phyloP scores from a whole-genome alignment of 1,140 invertebrate genomes.

The Sogatella furcifera region DNA sequence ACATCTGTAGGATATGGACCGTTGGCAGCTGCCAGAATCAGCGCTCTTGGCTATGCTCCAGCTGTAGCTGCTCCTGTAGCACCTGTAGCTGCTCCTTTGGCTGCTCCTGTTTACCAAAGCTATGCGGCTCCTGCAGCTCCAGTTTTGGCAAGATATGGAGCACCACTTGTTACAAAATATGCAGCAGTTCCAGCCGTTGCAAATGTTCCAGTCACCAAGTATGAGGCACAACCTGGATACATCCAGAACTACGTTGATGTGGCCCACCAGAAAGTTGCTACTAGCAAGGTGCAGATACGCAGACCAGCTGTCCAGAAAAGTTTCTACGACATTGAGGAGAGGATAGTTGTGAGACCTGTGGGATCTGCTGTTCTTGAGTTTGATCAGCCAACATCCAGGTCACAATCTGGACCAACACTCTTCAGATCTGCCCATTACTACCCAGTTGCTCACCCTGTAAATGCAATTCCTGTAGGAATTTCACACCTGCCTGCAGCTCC shows the following conservation, averaged over 20 bases:
- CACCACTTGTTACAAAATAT: slow-evolving; percentile 15
- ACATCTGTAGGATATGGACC: slow-evolving; percentile 15
- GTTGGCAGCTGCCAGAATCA: slow-evolving; percentile 18
- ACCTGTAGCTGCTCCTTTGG: slow-evolving; percentile 2
- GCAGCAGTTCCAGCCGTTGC: slow-evolving; percentile 34
- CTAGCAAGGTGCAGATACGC: slow-evolving; percentile 40
- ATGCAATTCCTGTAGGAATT: slow-evolving; percentile 1
- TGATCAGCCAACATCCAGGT: slow-evolving; percentile 42
- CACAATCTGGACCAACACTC: slow-evolving; percentile 33
- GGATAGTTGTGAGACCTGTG: slow-evolving; percentile 46
- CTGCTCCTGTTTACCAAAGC: slow-evolving; percentile 19
- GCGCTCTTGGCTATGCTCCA: neutral
- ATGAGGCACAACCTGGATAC: slow-evolving; percentile 38
- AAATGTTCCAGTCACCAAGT: slow-evolving; percentile 39
- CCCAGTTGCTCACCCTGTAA: slow-evolving; percentile 15
- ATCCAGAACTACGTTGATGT: slow-evolving; percentile 42
- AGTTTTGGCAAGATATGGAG: slow-evolving; percentile 37
- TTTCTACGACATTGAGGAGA: slow-evolving; percentile 53
- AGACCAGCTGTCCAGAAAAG: slow-evolving; percentile 52
- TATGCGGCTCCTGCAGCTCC: slow-evolving; percentile 28
- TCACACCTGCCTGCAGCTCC: neutral
- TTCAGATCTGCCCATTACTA: slow-evolving; percentile 27
- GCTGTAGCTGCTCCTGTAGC: neutral
- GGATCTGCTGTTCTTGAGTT: slow-evolving; percentile 49
- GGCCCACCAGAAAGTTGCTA: slow-evolving; percentile 39